phyloP scores from a whole-genome alignment of 2,113 vertebrate species.

The Neolamprologus ventralis region DNA sequence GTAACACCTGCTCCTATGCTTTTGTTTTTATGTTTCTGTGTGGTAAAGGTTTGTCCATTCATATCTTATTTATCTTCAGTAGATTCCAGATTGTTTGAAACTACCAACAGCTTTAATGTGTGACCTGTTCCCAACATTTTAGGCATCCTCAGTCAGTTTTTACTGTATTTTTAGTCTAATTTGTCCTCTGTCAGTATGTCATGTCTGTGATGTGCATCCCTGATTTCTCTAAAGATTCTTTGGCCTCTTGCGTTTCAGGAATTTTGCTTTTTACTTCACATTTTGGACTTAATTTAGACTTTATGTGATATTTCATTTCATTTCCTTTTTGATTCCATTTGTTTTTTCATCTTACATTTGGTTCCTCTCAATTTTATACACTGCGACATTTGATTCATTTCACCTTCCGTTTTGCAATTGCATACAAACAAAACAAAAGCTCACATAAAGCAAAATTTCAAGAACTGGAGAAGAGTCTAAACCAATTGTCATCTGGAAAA shows the following conservation, averaged over 20 bases:
- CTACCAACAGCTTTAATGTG: neutral
- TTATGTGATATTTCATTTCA: neutral
- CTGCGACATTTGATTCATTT: neutral
- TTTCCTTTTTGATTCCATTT: neutral
- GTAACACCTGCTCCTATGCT: neutral
- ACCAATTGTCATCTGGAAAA: neutral
- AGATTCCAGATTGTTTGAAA: neutral
- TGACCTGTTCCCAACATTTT: neutral
- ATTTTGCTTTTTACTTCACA: neutral
- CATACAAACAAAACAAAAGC: neutral
- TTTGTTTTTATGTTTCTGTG: neutral
- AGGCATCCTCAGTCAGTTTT: neutral
- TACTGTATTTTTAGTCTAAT: neutral
- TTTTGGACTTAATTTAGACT: neutral
- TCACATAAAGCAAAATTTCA: neutral
- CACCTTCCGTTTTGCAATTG: neutral
- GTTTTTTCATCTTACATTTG: neutral
- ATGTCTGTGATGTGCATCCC: neutral
- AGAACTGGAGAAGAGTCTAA: neutral
- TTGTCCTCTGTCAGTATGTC: neutral
- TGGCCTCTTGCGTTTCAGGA: neutral
- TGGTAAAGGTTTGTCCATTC: neutral
- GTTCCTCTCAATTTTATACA: neutral
- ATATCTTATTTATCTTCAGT: neutral
- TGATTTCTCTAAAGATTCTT: neutral